A percentile compares a stretch with the other conserved stretches of the same genome.
phyloP scores from a whole-genome alignment of 2,888 invertebrate genomes.

The Pharmacophagus antenor region DNA sequence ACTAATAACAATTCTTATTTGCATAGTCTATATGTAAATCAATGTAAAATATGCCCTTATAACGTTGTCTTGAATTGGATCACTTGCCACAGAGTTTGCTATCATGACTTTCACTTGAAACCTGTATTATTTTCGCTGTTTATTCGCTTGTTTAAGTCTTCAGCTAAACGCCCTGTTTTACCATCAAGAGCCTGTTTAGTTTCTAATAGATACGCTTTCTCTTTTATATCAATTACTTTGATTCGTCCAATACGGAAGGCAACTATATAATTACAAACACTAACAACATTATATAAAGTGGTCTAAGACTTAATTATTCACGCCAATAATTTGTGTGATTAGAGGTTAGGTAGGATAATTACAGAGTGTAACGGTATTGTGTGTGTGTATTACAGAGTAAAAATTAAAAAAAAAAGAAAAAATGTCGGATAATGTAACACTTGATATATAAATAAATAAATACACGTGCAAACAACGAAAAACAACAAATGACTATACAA shows the following conservation, averaged over 20 bases:
- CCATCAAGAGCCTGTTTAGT: not conserved
- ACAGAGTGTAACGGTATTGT: not conserved
- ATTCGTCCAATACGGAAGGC: not conserved
- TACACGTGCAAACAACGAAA: no score
- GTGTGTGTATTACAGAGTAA: no score
- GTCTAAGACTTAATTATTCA: not conserved
- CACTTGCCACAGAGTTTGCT: conserved; percentile 14
- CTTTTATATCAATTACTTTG: conserved; percentile 12
- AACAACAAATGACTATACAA: no score
- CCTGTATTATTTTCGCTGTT: conserved; percentile 16
- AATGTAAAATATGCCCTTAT: not conserved
- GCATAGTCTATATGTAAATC: not conserved
- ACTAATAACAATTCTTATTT: not conserved
- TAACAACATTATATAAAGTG: conserved; percentile 2
- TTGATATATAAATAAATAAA: no score
- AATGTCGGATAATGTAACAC: no score
- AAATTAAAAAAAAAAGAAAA: no score
- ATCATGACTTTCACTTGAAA: conserved; percentile 24
- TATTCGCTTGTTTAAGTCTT: not conserved
- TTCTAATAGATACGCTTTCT: conserved; percentile 7
- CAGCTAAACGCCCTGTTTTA: not conserved
- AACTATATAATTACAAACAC: not conserved
- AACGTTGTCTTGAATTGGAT: conserved; percentile 14
- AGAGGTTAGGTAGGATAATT: not conserved
- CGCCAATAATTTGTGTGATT: no score